Evolutionary conservation across 2,888 invertebrate genomes (phyloP).

Genomic region (Andrena praecox): DNA sequence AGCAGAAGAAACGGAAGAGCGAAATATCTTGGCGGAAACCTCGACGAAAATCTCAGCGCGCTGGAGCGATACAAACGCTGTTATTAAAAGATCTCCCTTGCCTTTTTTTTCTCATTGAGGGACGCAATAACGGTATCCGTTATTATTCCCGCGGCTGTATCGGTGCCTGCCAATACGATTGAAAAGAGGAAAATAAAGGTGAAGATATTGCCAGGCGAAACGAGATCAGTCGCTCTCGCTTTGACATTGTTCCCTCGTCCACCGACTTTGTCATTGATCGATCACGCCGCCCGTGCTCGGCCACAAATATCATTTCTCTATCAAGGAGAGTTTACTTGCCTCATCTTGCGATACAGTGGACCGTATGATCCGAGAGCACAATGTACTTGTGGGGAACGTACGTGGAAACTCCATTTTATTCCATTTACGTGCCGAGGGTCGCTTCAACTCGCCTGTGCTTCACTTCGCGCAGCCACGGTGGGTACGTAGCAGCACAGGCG

Average conservation of each 20-base stretch:
- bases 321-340: constrained; percentile 3
- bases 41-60: constrained; percentile 4
- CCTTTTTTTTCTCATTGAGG: neutral
- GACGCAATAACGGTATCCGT: constrained; percentile 22
- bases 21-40: neutral
- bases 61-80: neutral
- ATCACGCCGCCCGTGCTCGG: constrained; percentile 30
- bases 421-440: no score
- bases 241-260: neutral
- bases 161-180: constrained; percentile 33
- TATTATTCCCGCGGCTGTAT: constrained; percentile 31
- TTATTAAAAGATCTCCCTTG: constrained; percentile 25
- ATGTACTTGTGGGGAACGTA: neutral
- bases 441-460: no score
- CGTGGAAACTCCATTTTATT: neutral
- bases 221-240: constrained; percentile 4
- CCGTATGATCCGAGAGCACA: neutral
- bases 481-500: no score
- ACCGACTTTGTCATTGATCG: constrained; percentile 37
- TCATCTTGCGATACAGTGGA: neutral
- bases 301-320: constrained; percentile 19
- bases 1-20: no score
- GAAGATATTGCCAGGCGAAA: constrained; percentile 31
- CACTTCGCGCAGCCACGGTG: no score
- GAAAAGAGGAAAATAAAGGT: constrained; percentile 42